Percentiles rank a stretch among this genome's conserved stretches.
These are phyloP conservation scores for Bedellia somnulentella DNA, from an alignment of 2,888 invertebrate genomes.

Conservation along the genomic window DNA sequence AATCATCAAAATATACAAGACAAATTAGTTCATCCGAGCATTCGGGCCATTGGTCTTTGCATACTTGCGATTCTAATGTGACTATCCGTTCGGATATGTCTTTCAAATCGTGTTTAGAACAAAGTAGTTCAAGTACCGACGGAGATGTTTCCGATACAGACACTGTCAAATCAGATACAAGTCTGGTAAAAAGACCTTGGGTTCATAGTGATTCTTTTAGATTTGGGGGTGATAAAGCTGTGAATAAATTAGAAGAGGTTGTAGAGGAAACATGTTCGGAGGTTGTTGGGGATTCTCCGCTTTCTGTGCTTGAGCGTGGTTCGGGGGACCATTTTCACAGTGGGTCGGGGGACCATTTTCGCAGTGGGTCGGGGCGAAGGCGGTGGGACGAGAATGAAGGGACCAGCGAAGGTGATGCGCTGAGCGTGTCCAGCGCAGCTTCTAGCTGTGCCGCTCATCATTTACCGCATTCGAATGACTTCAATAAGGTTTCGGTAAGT, in stretches of 20 bases:
- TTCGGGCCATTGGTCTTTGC: slow-evolving; percentile 46
- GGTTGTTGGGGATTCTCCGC: slow-evolving; percentile 32
- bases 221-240: slow-evolving; percentile 25
- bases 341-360: slow-evolving; percentile 30
- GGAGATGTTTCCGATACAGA: slow-evolving; percentile 43
- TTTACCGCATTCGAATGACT: slow-evolving; percentile 41
- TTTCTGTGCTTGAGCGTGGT: slow-evolving; percentile 57
- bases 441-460: slow-evolving; percentile 50
- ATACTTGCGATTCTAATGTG: slow-evolving; percentile 41
- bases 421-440: slow-evolving; percentile 49
- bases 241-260: slow-evolving; percentile 31
- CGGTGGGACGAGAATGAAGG: slow-evolving; percentile 51
- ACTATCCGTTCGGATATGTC: slow-evolving; percentile 42
- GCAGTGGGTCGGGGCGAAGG: slow-evolving; percentile 55
- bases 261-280: slow-evolving; percentile 18
- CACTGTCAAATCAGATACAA: slow-evolving; percentile 43
- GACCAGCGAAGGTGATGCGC: slow-evolving; percentile 45
- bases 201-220: slow-evolving; percentile 47
- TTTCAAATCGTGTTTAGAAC: slow-evolving; percentile 40
- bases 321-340: slow-evolving; percentile 15
- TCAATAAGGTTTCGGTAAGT: slow-evolving; percentile 54
- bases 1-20: slow-evolving; percentile 23
- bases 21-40: slow-evolving; percentile 50
- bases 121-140: slow-evolving; percentile 33
- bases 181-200: slow-evolving; percentile 43